These are phyloP conservation scores for Semotilus atromaculatus DNA, from an alignment of 2,797 vertebrate species.

Conservation along the genomic window DNA sequence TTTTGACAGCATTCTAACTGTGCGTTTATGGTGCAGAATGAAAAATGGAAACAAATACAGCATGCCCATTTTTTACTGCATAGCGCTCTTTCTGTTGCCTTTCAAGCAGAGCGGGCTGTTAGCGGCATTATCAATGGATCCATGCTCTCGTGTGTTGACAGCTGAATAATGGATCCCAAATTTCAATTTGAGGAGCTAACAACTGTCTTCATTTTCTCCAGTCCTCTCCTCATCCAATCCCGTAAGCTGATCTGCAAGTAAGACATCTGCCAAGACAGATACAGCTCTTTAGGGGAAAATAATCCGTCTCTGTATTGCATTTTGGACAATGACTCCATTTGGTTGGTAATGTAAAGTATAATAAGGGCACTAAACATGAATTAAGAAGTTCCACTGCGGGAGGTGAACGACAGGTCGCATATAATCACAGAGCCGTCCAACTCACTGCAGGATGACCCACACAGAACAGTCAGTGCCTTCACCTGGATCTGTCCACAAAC, in stretches of 20 bases:
- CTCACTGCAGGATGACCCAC: constrained; percentile 12
- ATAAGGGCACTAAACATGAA: constrained; percentile 40
- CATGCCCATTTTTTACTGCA: constrained; percentile 5
- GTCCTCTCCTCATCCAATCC: constrained; percentile 16
- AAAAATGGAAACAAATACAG: constrained; percentile 19
- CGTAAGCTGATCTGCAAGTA: constrained; percentile 21
- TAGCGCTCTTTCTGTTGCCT: not conserved
- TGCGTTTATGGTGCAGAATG: not conserved
- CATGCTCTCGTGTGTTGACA: constrained; percentile 10
- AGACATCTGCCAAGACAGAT: constrained; percentile 41
- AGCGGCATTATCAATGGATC: constrained; percentile 28
- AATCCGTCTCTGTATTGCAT: constrained; percentile 22
- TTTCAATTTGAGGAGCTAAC: constrained; percentile 32
- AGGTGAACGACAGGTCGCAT: constrained; percentile 29
- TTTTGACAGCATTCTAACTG: constrained; percentile 30
- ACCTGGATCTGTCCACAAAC: not conserved
- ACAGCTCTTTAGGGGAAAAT: constrained; percentile 43
- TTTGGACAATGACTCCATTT: constrained; percentile 44
- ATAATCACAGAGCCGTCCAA: constrained; percentile 15
- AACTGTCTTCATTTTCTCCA: constrained; percentile 23
- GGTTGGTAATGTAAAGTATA: constrained; percentile 42
- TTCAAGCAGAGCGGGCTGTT: constrained; percentile 1
- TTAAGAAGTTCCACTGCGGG: constrained; percentile 31
- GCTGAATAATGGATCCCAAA: constrained; percentile 43
- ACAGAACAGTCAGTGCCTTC: constrained; percentile 51